Evolutionary conservation across 2,888 invertebrate species (phyloP).

Genomic region (Andrena hattorfiana): DNA sequence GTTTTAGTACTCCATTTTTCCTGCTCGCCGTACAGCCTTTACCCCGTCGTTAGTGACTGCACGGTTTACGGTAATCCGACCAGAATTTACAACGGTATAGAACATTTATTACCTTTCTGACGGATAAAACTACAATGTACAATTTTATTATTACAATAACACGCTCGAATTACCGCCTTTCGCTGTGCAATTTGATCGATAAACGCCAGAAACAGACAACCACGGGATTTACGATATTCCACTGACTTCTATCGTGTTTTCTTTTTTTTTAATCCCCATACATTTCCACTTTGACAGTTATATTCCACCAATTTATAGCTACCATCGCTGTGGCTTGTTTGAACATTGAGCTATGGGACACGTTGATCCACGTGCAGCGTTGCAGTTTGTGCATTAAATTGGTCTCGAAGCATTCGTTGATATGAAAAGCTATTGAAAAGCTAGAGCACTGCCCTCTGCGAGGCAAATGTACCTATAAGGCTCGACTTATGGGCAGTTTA

Average conservation of each 20-base stretch:
- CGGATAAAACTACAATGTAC: background rate
- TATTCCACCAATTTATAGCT: too few species aligned
- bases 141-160: background rate
- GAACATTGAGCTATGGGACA: too few species aligned
- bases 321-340: too few species aligned
- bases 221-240: too few species aligned
- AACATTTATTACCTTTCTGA: slow-evolving; percentile 11
- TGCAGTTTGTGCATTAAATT: background rate
- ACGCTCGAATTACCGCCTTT: background rate
- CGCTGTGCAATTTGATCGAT: background rate
- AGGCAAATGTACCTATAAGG: background rate
- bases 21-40: slow-evolving; percentile 9
- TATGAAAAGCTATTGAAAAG: background rate
- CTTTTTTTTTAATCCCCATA: too few species aligned
- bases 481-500: background rate
- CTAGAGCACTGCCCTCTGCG: background rate
- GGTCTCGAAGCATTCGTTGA: background rate
- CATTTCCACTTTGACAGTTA: too few species aligned
- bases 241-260: too few species aligned
- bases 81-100: slow-evolving; percentile 18
- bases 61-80: slow-evolving; percentile 23
- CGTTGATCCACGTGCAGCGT: too few species aligned
- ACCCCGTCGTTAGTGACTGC: slow-evolving; percentile 9
- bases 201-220: too few species aligned
- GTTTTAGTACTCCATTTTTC: slow-evolving; percentile 52